Evolutionary conservation across 2,888 invertebrate species (phyloP).

Genomic region (Dryobotodes eremita): DNA sequence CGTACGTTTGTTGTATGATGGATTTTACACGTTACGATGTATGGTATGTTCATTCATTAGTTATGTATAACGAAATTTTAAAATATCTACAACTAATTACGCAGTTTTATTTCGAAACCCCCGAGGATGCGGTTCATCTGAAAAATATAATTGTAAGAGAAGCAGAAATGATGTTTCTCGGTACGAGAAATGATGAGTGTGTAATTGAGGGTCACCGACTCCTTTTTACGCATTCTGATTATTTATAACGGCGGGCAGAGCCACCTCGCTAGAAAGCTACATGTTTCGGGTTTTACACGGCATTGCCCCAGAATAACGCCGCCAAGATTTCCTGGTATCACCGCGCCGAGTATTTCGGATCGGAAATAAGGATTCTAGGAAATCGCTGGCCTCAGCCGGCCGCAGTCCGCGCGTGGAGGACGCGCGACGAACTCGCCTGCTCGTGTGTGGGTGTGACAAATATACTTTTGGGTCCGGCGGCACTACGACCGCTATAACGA

Average conservation of each 20-base stretch:
- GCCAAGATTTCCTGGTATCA: conserved; percentile 87
- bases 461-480: conserved; percentile 49
- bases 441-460: conserved; percentile 65
- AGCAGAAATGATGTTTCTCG: conserved; percentile 63
- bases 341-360: conserved; percentile 87
- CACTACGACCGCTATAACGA: conserved; percentile 24
- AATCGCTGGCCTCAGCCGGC: conserved; percentile 84
- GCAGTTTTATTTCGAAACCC: conserved; percentile 65
- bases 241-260: conserved; percentile 86
- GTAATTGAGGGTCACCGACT: conserved; percentile 85
- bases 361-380: conserved; percentile 89
- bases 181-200: conserved; percentile 74
- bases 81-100: conserved; percentile 66
- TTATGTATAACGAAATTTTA: conserved; percentile 81
- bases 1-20: conserved; percentile 80
- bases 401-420: conserved; percentile 74
- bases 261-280: conserved; percentile 85
- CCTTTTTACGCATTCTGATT: conserved; percentile 85
- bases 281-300: conserved; percentile 87
- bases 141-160: conserved; percentile 48
- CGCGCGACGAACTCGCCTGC: conserved; percentile 64
- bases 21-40: conserved; percentile 83
- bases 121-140: conserved; percentile 23
- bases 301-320: conserved; percentile 88
- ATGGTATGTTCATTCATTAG: conserved; percentile 81